Base-by-base conservation (phyloP, 2,797 vertebrate genomes). In the Clarias platycephalus region DNA sequence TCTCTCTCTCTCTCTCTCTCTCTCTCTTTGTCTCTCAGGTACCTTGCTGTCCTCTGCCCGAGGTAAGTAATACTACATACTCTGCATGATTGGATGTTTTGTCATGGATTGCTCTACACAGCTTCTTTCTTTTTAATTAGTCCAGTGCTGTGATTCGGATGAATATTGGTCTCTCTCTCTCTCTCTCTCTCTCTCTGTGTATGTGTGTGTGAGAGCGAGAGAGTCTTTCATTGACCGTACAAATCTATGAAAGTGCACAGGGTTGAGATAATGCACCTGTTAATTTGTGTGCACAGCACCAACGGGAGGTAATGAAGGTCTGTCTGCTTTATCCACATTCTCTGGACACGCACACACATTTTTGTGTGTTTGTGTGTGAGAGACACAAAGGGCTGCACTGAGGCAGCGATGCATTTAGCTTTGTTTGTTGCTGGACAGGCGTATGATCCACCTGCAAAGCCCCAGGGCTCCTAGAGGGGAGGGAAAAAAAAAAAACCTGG, bases 1-100 rank as follows among this genome's bases (percentile, higher is more conserved):
- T 83, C 74, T 58, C n/a, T 53, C 49, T 68, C 63, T n/a, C 28
- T 83, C 74, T 58, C n/a, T 53, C 49, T 68, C 63, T 62, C 49
- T 58, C 63, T 85, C 26, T 81, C 74, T 86, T 57, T 86, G 49
- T 70, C 18, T 86, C 87, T 85, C 91, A 94, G 94, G 93, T 84
- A 93, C 93, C 84, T 89, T 90, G 91, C 91, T 95, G 89, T 86
- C 88, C 44, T 84, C 88, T 49, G 86, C 86, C 58, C 85, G 83
- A 66, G 88, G 89, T 89, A 68, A 90, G 89, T 90, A 81, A 74
- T 85, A n/a, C 16, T 84, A 68, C 70, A 80, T 68, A 64, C 49
- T 55, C 75, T 77, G 74, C 26, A 49, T 62, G 20, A 37, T 28
- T 1, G 20, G 15, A 55, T 75, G 44, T 57, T 75, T 75, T 28